Percentiles rank a stretch among this genome's conserved stretches.
phyloP scores from a whole-genome alignment of 2,797 vertebrate species.

The Peromyscus aztecus region DNA sequence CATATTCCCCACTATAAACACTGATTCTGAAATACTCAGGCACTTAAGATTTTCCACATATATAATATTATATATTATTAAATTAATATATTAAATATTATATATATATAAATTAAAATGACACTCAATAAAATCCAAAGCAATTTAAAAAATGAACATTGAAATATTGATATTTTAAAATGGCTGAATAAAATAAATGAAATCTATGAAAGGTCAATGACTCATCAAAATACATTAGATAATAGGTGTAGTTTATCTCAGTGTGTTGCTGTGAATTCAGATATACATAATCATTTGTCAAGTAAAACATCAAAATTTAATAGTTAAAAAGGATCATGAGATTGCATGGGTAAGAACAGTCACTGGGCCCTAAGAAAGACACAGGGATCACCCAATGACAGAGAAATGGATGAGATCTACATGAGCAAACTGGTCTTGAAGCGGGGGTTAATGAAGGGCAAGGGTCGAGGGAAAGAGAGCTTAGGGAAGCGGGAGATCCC shows the following conservation, averaged over 20 bases:
- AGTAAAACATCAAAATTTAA: neutral
- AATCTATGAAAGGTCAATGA: neutral
- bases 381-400: no score
- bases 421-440: no score
- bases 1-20: neutral
- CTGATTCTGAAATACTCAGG: neutral
- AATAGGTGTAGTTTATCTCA: neutral
- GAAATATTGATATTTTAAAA: neutral
- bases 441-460: no score
- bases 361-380: no score
- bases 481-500: no score
- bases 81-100: no score
- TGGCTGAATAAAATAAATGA: neutral
- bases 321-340: neutral
- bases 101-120: neutral
- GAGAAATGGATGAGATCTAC: no score
- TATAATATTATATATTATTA: no score
- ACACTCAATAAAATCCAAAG: neutral
- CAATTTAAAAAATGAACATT: neutral
- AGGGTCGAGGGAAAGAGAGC: no score
- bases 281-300: neutral
- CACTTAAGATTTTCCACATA: neutral
- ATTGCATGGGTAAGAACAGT: neutral
- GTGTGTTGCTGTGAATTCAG: neutral
- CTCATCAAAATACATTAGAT: neutral